phyloP scores from a whole-genome alignment of 2,113 vertebrate species.

The Ornithorhynchus anatinus region DNA sequence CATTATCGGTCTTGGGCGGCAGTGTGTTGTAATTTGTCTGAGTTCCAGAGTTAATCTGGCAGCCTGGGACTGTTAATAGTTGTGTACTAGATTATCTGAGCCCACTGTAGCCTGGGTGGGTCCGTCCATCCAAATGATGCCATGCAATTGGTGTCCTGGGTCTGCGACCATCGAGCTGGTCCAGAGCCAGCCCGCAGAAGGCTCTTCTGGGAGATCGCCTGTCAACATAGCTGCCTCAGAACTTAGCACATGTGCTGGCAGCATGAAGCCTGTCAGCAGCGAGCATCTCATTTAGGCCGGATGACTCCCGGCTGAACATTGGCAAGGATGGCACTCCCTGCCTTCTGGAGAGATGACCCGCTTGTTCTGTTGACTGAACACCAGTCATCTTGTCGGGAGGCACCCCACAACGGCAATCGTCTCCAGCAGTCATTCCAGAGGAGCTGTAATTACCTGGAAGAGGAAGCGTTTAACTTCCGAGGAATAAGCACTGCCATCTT shows the following conservation, averaged over 20 bases:
- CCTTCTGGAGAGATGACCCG: slow-evolving; percentile 19
- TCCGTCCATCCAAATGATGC: neutral
- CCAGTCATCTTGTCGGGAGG: slow-evolving; percentile 16
- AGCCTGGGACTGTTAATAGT: too few relatives aligned
- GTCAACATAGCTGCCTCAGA: slow-evolving; percentile 14
- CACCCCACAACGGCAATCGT: slow-evolving; percentile 10
- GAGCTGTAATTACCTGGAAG: slow-evolving; percentile 6
- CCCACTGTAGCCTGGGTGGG: fast-evolving
- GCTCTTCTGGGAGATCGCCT: slow-evolving; percentile 14
- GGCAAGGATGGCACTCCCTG: slow-evolving; percentile 25
- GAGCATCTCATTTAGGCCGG: slow-evolving; percentile 34
- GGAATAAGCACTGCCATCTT: slow-evolving; percentile 2
- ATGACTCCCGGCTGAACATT: slow-evolving; percentile 35
- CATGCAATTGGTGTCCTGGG: neutral
- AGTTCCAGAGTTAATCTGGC: neutral
- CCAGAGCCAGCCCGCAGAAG: slow-evolving; percentile 4
- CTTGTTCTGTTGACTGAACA: slow-evolving; percentile 32
- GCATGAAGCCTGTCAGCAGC: slow-evolving; percentile 12
- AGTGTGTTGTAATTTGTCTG: neutral
- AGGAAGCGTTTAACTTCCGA: slow-evolving; percentile 10
- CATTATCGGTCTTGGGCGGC: neutral
- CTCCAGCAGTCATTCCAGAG: slow-evolving; percentile 5
- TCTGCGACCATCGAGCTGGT: neutral
- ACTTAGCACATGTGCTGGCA: neutral
- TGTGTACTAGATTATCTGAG: too few relatives aligned